Conservation (phyloP, 2,888 invertebrate species). For the Pachliopta kotzebuea region DNA sequence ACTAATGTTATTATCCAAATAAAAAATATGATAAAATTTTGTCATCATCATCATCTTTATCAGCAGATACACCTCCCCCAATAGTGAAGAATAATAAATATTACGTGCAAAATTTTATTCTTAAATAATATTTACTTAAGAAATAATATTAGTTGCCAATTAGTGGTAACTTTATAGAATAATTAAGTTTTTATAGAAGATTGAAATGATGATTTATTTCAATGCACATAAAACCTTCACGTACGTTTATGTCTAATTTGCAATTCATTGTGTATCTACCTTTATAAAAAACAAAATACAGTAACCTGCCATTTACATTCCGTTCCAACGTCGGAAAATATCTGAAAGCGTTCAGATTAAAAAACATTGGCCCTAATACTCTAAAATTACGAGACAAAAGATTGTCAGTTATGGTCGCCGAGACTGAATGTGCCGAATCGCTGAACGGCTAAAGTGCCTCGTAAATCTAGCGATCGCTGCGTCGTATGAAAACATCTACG, state of each 20-base stretch:
- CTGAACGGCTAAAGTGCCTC: conserved; percentile 63
- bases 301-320: conserved; percentile 21
- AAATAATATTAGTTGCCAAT: too few relatives aligned
- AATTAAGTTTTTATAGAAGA: too few relatives aligned
- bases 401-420: conserved; percentile 69
- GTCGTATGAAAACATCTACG: conserved; percentile 63
- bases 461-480: conserved; percentile 68
- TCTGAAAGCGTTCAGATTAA: conserved; percentile 27
- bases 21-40: too few relatives aligned
- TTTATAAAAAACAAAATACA: not conserved
- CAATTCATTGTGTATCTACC: not conserved
- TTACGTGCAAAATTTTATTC: too few relatives aligned
- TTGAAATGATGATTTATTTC: too few relatives aligned
- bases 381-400: conserved; percentile 67
- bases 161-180: too few relatives aligned
- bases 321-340: conserved; percentile 10
- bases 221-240: too few relatives aligned
- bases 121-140: too few relatives aligned
- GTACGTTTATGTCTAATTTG: not conserved
- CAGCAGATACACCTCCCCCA: too few relatives aligned
- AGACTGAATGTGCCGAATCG: conserved; percentile 72
- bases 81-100: too few relatives aligned
- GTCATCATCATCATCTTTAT: too few relatives aligned
- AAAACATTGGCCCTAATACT: conserved; percentile 54
- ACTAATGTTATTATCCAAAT: too few relatives aligned